Evolutionary conservation across 2,888 invertebrate genomes (phyloP).

Genomic region (Noctua comes): DNA sequence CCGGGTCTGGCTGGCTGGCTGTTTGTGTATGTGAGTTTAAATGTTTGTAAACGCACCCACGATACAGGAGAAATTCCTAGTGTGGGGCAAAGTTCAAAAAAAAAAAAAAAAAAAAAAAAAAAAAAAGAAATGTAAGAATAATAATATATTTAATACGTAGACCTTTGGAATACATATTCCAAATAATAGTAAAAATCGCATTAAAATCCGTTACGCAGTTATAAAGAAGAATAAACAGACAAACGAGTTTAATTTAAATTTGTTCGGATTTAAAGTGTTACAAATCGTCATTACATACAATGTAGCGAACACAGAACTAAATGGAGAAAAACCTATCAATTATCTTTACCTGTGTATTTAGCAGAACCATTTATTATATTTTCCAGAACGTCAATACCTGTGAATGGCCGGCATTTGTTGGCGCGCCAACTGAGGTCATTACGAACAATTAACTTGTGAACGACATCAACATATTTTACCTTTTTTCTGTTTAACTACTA

Average conservation of each 20-base stretch:
- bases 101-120: too few species aligned
- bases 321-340: background rate
- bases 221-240: background rate
- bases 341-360: constrained; percentile 14
- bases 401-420: constrained; percentile 38
- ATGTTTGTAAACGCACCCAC: too few species aligned
- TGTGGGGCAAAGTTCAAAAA: too few species aligned
- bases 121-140: too few species aligned
- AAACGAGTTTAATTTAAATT: too few species aligned
- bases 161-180: too few species aligned
- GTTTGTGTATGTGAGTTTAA: too few species aligned
- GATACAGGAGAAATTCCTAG: too few species aligned
- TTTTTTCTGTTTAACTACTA: constrained; percentile 20
- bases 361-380: constrained; percentile 37
- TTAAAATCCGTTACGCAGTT: background rate
- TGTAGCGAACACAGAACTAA: background rate
- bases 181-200: background rate
- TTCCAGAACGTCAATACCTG: constrained; percentile 21
- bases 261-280: background rate
- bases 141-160: too few species aligned
- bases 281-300: background rate
- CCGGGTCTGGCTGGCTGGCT: too few species aligned
- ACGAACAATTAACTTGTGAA: constrained; percentile 52
- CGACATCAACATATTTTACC: constrained; percentile 39
- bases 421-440: constrained; percentile 41